phyloP scores from a whole-genome alignment of 2,797 vertebrate species.

The Chromobotia macracanthus region DNA sequence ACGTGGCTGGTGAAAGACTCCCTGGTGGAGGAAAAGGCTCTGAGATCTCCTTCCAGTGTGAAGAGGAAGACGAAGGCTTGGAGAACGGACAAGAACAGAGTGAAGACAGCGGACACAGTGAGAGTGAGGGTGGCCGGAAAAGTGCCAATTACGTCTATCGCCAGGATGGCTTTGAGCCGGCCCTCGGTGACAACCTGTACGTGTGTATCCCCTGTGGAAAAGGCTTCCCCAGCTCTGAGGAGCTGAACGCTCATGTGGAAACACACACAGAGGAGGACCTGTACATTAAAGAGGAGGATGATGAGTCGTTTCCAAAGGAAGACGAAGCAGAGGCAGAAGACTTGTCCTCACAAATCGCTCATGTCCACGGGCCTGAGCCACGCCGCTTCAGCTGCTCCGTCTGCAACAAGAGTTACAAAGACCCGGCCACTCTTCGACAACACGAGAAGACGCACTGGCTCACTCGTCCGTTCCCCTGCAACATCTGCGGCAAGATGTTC shows the following conservation, averaged over 20 bases:
- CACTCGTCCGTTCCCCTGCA: slow-evolving; percentile 95
- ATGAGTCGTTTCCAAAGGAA: slow-evolving; percentile 79
- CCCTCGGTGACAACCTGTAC: slow-evolving; percentile 88
- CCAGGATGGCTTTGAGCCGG: slow-evolving; percentile 84
- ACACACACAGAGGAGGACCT: slow-evolving; percentile 88
- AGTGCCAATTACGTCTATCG: slow-evolving; percentile 82
- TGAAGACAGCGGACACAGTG: slow-evolving; percentile 83
- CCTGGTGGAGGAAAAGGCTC: slow-evolving; percentile 65
- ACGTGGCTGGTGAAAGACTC: slow-evolving; percentile 67
- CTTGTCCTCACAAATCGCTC: slow-evolving; percentile 74
- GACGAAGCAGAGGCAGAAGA: slow-evolving; percentile 86
- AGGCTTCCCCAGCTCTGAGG: slow-evolving; percentile 89
- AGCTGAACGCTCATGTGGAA: slow-evolving; percentile 88
- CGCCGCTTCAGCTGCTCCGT: slow-evolving; percentile 85
- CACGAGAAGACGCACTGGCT: slow-evolving; percentile 99
- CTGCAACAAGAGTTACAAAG: slow-evolving; percentile 98
- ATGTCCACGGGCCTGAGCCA: slow-evolving; percentile 70
- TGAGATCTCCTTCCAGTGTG: slow-evolving; percentile 74
- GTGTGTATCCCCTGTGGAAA: slow-evolving; percentile 90
- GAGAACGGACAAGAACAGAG: slow-evolving; percentile 85
- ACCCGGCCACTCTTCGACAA: slow-evolving; percentile 93
- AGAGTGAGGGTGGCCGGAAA: slow-evolving; percentile 77
- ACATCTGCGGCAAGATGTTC: slow-evolving; percentile 99
- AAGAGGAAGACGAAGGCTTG: slow-evolving; percentile 64
- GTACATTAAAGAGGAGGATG: slow-evolving; percentile 84